phyloP scores from a whole-genome alignment of 2,797 vertebrate genomes.

The Pteropus rufus region DNA sequence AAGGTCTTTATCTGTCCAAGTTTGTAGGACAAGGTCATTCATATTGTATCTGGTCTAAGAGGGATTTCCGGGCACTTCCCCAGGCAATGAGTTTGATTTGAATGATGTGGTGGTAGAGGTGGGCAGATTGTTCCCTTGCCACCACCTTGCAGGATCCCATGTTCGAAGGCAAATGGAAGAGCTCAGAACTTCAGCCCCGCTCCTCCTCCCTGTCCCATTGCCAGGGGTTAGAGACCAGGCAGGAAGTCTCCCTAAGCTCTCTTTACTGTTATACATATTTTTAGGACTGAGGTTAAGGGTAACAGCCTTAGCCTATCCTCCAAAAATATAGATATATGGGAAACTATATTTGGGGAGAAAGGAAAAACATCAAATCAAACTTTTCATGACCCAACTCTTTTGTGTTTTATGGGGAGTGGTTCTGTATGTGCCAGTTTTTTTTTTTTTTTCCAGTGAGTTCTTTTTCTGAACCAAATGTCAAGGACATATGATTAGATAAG shows the following conservation, averaged over 20 bases:
- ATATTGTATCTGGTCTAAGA: slow-evolving; percentile 63
- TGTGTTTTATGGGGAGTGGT: not conserved
- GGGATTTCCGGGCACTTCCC: slow-evolving; percentile 64
- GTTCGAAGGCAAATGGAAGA: not conserved
- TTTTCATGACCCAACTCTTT: not conserved
- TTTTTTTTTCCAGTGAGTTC: not conserved
- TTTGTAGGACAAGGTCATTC: slow-evolving; percentile 56
- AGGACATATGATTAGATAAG: not conserved
- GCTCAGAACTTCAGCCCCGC: not conserved
- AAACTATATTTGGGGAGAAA: not conserved
- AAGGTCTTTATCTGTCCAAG: slow-evolving; percentile 50
- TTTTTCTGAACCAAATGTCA: not conserved
- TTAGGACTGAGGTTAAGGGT: not conserved
- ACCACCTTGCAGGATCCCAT: not conserved
- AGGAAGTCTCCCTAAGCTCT: not conserved
- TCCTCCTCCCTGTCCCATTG: not conserved
- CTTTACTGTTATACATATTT: not conserved
- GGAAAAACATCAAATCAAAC: not conserved
- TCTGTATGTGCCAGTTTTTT: not conserved
- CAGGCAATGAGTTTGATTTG: slow-evolving; percentile 57
- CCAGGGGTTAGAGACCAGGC: not conserved
- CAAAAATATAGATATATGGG: not conserved
- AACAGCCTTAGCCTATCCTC: not conserved
- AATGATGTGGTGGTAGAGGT: slow-evolving; percentile 4
- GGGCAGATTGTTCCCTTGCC: not conserved